Evolutionary conservation across 1,140 invertebrate species (phyloP), one percentile per base, ranked within the genome.

Genomic region (Whitmania pigra): DNA sequence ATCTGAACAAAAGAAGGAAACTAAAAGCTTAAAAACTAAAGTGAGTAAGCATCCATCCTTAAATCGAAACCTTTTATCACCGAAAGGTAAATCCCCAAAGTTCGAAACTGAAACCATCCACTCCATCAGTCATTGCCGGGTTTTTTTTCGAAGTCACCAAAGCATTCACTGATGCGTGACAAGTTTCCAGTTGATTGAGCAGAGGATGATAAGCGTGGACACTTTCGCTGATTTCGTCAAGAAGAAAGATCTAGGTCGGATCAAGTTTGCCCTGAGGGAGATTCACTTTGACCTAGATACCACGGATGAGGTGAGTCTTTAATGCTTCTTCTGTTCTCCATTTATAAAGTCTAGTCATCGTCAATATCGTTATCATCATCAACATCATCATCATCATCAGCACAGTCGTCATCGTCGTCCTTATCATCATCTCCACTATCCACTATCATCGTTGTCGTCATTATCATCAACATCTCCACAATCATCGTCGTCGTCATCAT

Each of bases 161-260:
- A 63, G 9, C 20, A 20, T 63, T 27, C 29, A 63, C 29, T 63
- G 60, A 27, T 27, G 22, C 29, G 29, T 25, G 20, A 25, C 60
- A 27, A 63, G 22, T 27, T 31, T 13, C 22, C 60, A 31, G 2
- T 27, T 63, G 29, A 17, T 20, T 63, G 29, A 27, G 4, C 73
- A 73, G 73, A 69, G 49, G n/a, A 71, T 73, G 73, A 67, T 73
- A 69, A 67, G 73, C 55, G 69, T 71, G 20, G 54, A 73, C 57
- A 66, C 69, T 22, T 73, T 73, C 55, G 49, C 71, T 18, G 73
- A 73, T 20, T 73, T 73, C 73, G 60, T 73, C 69, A 71, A 67
- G 69, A 72, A 71, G 22, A 22, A 53, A 49, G 73, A 73, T 54
- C 54, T 71, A 13, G 68, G 60, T 18, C 29, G 73, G 36, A 73